These are phyloP conservation scores for Protonemura montana DNA, from an alignment of 2,888 invertebrate genomes.

Conservation along the genomic window DNA sequence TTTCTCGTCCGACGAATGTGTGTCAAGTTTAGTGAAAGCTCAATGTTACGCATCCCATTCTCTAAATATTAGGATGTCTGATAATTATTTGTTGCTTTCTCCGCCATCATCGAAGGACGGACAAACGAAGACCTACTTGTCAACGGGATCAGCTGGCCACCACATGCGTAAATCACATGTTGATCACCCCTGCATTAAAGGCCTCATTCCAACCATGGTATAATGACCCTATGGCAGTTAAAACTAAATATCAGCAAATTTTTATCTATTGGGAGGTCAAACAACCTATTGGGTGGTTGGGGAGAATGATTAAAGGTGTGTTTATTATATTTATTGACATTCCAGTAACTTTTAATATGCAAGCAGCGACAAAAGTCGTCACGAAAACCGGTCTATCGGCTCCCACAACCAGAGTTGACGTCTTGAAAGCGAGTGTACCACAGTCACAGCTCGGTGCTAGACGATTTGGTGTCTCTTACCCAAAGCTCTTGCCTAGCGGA, in stretches of 20 bases:
- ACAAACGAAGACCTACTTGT: not conserved
- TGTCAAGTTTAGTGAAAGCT: constrained; percentile 39
- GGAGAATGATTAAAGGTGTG: not conserved
- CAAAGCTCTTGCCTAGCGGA: not conserved
- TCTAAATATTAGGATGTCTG: constrained; percentile 32
- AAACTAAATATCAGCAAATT: not conserved
- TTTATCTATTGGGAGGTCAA: not conserved
- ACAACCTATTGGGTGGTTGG: not conserved
- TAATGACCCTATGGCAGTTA: not conserved
- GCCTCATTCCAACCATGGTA: not conserved
- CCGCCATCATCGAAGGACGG: constrained; percentile 22
- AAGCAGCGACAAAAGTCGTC: not conserved
- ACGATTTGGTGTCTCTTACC: not conserved
- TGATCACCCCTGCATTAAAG: constrained; percentile 22
- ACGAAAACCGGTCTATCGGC: not conserved
- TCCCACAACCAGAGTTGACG: not conserved
- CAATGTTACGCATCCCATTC: constrained; percentile 28
- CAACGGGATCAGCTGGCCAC: not conserved
- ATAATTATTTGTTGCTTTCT: constrained; percentile 36
- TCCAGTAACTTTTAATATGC: not conserved
- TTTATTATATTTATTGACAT: not conserved
- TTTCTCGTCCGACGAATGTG: constrained; percentile 12
- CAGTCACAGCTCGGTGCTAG: not conserved
- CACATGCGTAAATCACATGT: not conserved
- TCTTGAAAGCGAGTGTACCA: constrained; percentile 9